Percentiles rank a stretch among this genome's conserved stretches.
Conservation (phyloP, 2,888 invertebrate species). For the Malthinus flaveolus region DNA sequence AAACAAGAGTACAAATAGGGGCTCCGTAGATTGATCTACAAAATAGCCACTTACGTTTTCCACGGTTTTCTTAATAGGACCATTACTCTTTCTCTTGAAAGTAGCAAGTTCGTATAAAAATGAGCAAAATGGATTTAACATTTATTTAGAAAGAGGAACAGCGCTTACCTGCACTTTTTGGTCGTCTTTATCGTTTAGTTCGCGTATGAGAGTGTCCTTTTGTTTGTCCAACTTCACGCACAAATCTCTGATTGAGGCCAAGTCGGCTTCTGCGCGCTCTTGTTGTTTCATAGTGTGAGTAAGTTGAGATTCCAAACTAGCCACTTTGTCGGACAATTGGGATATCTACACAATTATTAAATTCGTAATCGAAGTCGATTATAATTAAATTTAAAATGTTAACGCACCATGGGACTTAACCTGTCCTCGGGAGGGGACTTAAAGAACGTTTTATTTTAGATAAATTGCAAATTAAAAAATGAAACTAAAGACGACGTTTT, state of each 20-base stretch:
- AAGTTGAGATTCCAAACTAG: constrained; percentile 67
- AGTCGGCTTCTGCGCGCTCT: constrained; percentile 63
- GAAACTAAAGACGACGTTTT: neutral
- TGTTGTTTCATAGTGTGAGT: constrained; percentile 63
- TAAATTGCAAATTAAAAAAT: neutral
- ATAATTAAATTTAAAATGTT: neutral
- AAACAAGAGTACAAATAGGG: no score
- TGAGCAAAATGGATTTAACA: neutral
- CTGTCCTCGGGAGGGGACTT: neutral
- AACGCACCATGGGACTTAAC: constrained; percentile 1
- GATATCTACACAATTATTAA: constrained; percentile 37
- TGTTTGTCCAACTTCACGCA: constrained; percentile 68
- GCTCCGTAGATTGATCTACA: no score
- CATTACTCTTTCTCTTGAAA: no score
- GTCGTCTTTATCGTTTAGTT: constrained; percentile 58
- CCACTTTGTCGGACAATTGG: constrained; percentile 56
- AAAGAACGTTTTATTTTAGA: neutral
- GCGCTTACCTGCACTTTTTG: constrained; percentile 51
- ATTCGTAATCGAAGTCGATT: neutral
- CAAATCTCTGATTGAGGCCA: constrained; percentile 62
- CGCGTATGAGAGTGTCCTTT: constrained; percentile 65
- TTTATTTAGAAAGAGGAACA: neutral
- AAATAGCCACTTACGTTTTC: no score
- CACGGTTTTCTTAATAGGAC: no score
- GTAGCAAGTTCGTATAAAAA: neutral